Evolutionary conservation across 1,140 invertebrate species (phyloP).

Genomic region (Drosophila hydei): DNA sequence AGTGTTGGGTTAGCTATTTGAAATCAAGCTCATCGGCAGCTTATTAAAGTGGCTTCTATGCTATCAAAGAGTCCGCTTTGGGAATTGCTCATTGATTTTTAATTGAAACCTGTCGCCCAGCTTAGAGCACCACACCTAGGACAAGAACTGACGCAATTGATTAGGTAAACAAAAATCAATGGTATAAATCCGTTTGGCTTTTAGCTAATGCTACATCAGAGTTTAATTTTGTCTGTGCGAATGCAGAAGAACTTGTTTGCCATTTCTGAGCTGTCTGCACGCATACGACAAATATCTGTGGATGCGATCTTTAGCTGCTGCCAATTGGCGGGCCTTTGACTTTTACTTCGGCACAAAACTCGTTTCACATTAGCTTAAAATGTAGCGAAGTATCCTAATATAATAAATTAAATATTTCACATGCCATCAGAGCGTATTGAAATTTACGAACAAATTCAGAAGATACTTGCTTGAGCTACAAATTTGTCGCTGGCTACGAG

Average conservation of each 20-base stretch:
- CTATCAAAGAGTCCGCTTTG: conserved; percentile 10
- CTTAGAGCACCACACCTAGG: conserved; percentile 9
- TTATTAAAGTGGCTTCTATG: conserved; percentile 6
- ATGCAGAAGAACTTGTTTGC: conserved; percentile 37
- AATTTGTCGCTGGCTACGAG: background rate
- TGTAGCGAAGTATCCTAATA: conserved; percentile 39
- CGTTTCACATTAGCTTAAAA: conserved; percentile 53
- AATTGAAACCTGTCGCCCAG: conserved; percentile 27
- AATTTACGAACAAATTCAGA: conserved; percentile 8
- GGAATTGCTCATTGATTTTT: conserved; percentile 9
- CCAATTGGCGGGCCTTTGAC: conserved; percentile 40
- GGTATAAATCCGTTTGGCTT: background rate
- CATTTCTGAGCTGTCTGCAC: conserved; percentile 38
- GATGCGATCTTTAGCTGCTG: conserved; percentile 11
- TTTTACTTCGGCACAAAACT: conserved; percentile 66
- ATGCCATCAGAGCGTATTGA: conserved; percentile 35
- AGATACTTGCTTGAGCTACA: background rate
- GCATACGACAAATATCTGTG: conserved; percentile 10
- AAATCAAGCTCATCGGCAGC: background rate
- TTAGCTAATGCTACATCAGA: conserved; percentile 14
- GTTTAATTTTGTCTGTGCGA: background rate
- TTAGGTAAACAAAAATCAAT: background rate
- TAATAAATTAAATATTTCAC: conserved; percentile 70
- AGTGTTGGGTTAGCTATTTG: background rate
- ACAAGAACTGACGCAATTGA: conserved; percentile 24